These are phyloP conservation scores for Rhinoderma darwinii DNA, from an alignment of 2,113 vertebrate species.

Conservation along the genomic window DNA sequence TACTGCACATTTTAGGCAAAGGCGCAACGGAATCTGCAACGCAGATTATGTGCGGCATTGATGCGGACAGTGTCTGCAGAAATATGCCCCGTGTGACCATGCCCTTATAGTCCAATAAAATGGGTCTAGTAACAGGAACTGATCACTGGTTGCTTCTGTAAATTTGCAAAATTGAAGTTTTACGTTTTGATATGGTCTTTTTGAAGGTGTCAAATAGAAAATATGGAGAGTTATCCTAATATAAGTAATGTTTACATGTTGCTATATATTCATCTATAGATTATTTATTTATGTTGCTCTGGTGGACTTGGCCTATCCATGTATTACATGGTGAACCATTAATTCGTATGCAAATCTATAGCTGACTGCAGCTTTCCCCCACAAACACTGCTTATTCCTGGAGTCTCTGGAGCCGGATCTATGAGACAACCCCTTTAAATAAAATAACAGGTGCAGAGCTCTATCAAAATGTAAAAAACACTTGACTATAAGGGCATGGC, in stretches of 20 bases:
- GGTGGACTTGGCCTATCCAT: not conserved
- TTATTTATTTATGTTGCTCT: not conserved
- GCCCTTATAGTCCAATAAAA: not conserved
- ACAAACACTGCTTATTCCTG: not conserved
- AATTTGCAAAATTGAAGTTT: not conserved
- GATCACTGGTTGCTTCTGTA: not conserved
- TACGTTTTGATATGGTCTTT: not conserved
- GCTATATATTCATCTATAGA: not conserved
- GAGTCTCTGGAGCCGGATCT: too few species aligned
- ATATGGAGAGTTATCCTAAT: not conserved
- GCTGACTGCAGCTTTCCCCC: not conserved
- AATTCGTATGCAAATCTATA: not conserved
- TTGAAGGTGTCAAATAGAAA: not conserved
- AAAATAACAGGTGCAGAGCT: not conserved
- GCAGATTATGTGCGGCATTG: too few species aligned
- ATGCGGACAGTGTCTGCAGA: too few species aligned
- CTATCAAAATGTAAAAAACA: not conserved
- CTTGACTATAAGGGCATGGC: too few species aligned
- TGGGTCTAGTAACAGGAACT: not conserved
- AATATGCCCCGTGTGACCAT: too few species aligned
- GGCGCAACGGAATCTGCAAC: too few species aligned
- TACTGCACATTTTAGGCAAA: too few species aligned
- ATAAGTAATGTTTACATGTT: not conserved
- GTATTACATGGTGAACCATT: not conserved
- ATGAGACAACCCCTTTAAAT: not conserved